Percentiles rank a stretch among this genome's conserved stretches.
These are phyloP conservation scores for Cristatella mucedo DNA, from an alignment of 2,888 invertebrate species.

Conservation along the genomic window DNA sequence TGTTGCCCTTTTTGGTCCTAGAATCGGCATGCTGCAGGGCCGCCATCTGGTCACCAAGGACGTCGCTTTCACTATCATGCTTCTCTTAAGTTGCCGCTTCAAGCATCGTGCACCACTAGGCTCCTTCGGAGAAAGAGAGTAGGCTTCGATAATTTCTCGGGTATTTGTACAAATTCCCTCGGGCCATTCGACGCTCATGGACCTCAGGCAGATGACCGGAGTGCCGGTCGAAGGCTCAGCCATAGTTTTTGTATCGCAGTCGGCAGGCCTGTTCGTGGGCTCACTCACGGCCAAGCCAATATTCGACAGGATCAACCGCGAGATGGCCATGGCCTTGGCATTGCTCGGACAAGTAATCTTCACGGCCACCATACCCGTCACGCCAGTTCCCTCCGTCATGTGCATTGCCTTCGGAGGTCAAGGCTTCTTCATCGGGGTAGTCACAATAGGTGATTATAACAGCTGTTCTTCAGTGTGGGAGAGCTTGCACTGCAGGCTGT, in stretches of 20 bases:
- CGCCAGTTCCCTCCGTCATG: background rate
- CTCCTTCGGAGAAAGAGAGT: too few species aligned
- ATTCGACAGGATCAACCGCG: slow-evolving; percentile 2
- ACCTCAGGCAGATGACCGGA: slow-evolving; percentile 6
- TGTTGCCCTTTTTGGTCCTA: too few species aligned
- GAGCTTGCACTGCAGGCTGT: too few species aligned
- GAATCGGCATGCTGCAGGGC: too few species aligned
- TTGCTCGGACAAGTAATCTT: background rate
- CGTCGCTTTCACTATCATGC: too few species aligned
- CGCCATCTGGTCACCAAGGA: too few species aligned
- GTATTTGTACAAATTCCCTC: slow-evolving; percentile 3
- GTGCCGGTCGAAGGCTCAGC: background rate
- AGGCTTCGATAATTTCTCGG: too few species aligned
- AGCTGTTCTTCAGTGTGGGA: too few species aligned
- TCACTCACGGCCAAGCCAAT: slow-evolving; percentile 1
- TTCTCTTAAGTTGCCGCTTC: too few species aligned
- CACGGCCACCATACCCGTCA: slow-evolving; percentile 3
- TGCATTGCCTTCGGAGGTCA: slow-evolving; percentile 5
- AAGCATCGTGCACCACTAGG: too few species aligned
- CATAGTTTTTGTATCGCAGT: slow-evolving; percentile 7
- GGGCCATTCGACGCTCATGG: slow-evolving; percentile 6
- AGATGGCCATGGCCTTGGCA: background rate
- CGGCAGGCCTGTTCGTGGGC: slow-evolving; percentile 1
- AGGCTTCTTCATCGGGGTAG: slow-evolving; percentile 3
- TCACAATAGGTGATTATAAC: slow-evolving; percentile 6